A percentile compares a stretch with the other conserved stretches of the same genome.
These are phyloP conservation scores for Drosophila siamana DNA, from an alignment of 2,888 invertebrate genomes.

Conservation along the genomic window DNA sequence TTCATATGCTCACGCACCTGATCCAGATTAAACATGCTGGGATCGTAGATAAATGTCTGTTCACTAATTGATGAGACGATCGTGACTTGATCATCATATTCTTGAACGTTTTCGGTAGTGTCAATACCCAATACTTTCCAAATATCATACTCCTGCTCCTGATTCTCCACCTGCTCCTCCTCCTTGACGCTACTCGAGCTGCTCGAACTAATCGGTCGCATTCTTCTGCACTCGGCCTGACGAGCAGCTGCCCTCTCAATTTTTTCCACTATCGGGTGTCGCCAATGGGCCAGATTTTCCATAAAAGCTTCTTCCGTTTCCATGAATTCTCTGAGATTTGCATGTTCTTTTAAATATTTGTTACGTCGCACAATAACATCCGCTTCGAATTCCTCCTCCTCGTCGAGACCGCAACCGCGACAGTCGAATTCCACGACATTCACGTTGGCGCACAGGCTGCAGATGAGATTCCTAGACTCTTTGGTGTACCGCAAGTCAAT, in stretches of 20 bases:
- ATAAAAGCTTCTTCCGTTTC: constrained; percentile 64
- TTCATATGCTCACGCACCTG: constrained; percentile 66
- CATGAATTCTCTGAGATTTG: constrained; percentile 58
- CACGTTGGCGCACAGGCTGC: constrained; percentile 60
- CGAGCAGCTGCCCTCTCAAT: constrained; percentile 9
- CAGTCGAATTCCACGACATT: constrained; percentile 67
- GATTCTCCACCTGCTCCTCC: constrained; percentile 34
- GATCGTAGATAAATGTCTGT: constrained; percentile 53
- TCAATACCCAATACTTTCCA: constrained; percentile 47
- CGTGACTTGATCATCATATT: neutral
- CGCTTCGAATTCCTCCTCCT: constrained; percentile 71
- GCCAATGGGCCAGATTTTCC: constrained; percentile 51
- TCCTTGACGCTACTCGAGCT: constrained; percentile 4
- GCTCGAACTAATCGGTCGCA: constrained; percentile 13
- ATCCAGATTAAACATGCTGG: constrained; percentile 62
- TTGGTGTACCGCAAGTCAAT: constrained; percentile 41
- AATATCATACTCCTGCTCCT: constrained; percentile 54
- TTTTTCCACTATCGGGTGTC: constrained; percentile 55
- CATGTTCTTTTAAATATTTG: constrained; percentile 44
- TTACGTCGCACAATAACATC: constrained; percentile 78
- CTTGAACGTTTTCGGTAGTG: neutral
- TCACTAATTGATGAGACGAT: neutral
- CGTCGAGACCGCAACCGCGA: constrained; percentile 68
- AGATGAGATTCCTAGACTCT: constrained; percentile 51
- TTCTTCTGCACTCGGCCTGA: constrained; percentile 35